phyloP scores from a whole-genome alignment of 2,797 vertebrate genomes.

The Hemibagrus guttatus region DNA sequence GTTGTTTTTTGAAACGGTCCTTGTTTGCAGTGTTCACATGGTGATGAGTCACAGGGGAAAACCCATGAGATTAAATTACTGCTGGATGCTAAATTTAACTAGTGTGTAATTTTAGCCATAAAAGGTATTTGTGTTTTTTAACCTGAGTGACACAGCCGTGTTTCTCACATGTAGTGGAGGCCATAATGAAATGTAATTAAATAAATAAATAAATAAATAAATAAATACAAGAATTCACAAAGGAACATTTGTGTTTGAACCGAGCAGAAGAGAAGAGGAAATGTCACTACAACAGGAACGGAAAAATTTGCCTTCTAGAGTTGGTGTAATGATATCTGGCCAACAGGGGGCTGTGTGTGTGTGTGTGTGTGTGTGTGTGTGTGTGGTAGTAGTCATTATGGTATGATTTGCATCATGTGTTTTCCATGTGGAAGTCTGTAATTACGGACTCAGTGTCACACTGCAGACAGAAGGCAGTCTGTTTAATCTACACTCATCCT shows the following conservation, averaged over 20 bases:
- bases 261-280: neutral
- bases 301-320: neutral
- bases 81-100: too few species aligned
- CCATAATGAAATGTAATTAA: too few species aligned
- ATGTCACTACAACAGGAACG: neutral
- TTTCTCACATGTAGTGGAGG: too few species aligned
- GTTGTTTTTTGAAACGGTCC: too few species aligned
- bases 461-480: neutral
- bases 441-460: constrained; percentile 24
- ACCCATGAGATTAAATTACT: too few species aligned
- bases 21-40: too few species aligned
- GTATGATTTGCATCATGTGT: neutral
- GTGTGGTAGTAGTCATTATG: neutral
- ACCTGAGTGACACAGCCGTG: too few species aligned
- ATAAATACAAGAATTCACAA: too few species aligned
- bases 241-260: neutral
- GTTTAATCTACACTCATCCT: neutral
- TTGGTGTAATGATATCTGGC: neutral
- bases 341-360: neutral
- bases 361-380: neutral
- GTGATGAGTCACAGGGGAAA: too few species aligned
- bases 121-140: too few species aligned
- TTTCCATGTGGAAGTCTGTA: neutral
- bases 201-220: too few species aligned
- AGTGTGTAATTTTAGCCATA: too few species aligned